phyloP scores from a whole-genome alignment of 2,113 vertebrate species.

The Poecilia latipinna region DNA sequence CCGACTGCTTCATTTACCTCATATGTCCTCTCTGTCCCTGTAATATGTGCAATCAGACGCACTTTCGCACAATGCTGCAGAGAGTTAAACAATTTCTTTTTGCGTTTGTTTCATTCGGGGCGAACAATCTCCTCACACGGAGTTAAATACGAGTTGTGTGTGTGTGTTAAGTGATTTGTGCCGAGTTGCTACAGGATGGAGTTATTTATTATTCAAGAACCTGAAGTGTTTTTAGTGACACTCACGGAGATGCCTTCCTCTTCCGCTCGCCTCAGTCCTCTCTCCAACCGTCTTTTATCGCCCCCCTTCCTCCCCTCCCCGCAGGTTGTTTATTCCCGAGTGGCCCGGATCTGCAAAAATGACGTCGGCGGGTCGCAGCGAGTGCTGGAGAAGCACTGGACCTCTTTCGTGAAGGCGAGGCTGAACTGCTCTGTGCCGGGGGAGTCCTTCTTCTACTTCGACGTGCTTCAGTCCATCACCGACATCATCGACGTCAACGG shows the following conservation, averaged over 20 bases:
- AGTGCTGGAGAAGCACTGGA: constrained; percentile 98
- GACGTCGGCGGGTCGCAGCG: constrained; percentile 97
- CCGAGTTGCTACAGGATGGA: constrained; percentile 52
- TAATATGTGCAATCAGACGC: constrained; percentile 51
- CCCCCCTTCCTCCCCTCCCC: too few species aligned
- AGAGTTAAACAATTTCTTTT: constrained; percentile 7
- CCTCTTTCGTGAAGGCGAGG: constrained; percentile 95
- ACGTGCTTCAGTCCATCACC: constrained; percentile 96
- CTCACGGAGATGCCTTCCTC: constrained; percentile 46
- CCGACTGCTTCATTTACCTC: constrained; percentile 71
- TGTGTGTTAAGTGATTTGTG: constrained; percentile 50
- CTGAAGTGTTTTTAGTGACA: constrained; percentile 61
- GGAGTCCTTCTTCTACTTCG: constrained; percentile 99
- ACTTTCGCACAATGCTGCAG: neutral
- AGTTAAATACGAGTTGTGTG: constrained; percentile 34
- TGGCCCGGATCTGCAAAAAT: constrained; percentile 98
- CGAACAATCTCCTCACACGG: constrained; percentile 29
- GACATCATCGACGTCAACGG: constrained; percentile 94
- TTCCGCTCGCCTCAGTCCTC: constrained; percentile 32
- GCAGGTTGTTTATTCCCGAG: constrained; percentile 96
- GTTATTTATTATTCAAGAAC: constrained; percentile 73
- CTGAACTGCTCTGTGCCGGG: constrained; percentile 97
- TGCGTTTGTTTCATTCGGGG: constrained; percentile 33
- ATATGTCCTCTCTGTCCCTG: constrained; percentile 62
- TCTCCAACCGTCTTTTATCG: constrained; percentile 18